Conservation (phyloP, 1,140 invertebrate genomes). For the Cotesia typhae region DNA sequence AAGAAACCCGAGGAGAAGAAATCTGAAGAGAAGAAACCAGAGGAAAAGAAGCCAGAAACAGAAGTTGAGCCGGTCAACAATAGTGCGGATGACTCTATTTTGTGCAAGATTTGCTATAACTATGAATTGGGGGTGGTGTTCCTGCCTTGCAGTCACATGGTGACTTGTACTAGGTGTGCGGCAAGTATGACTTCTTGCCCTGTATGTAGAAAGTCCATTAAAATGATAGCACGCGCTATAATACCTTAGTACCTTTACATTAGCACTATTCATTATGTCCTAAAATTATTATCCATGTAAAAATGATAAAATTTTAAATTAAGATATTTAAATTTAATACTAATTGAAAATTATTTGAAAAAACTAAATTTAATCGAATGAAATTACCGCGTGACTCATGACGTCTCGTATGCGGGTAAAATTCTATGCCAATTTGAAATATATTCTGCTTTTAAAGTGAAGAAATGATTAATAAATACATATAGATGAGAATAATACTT, state of each 20-base stretch:
- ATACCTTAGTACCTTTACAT: conserved; percentile 69
- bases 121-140: conserved; percentile 86
- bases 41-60: conserved; percentile 19
- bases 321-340: background rate
- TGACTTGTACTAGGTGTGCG: conserved; percentile 86
- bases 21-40: too few relatives aligned
- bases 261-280: background rate
- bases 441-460: too few relatives aligned
- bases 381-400: conserved; percentile 47
- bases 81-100: conserved; percentile 64
- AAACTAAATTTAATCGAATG: conserved; percentile 25
- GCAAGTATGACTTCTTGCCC: conserved; percentile 81
- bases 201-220: conserved; percentile 79
- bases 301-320: conserved; percentile 5
- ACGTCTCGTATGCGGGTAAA: conserved; percentile 50
- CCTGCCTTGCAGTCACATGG: conserved; percentile 88
- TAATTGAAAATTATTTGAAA: conserved; percentile 6
- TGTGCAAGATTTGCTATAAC: conserved; percentile 82
- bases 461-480: too few relatives aligned
- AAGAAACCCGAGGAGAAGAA: conserved; percentile 34
- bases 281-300: background rate
- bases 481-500: background rate
- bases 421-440: conserved; percentile 26
- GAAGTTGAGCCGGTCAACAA: conserved; percentile 33
- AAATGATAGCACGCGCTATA: conserved; percentile 79